Evolutionary conservation across 2,113 vertebrate species (phyloP).

Genomic region (Myodes glareolus): DNA sequence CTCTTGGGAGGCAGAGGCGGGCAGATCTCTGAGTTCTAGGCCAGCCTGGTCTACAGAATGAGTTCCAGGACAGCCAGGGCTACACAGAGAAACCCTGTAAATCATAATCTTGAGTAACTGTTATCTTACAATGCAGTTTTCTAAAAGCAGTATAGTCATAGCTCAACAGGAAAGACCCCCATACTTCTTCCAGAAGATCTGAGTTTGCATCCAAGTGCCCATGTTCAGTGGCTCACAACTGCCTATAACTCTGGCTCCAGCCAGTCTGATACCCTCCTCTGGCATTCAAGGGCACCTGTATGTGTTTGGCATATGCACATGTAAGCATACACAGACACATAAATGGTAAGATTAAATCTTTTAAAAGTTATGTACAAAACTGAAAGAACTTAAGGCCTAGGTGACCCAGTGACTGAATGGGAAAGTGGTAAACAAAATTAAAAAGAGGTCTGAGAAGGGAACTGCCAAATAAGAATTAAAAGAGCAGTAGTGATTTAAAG

Average conservation of each 20-base stretch:
- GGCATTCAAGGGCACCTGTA: background rate
- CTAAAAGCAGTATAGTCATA: slow-evolving; percentile 85
- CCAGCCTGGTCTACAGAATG: background rate
- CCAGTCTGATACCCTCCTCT: background rate
- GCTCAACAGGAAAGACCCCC: background rate
- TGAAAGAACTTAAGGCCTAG: slow-evolving; percentile 91
- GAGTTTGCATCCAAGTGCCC: background rate
- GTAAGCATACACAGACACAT: background rate
- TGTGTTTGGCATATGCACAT: background rate
- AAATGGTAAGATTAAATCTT: background rate
- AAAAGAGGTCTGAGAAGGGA: background rate
- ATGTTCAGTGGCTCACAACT: background rate
- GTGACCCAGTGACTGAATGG: slow-evolving; percentile 93
- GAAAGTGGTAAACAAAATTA: slow-evolving; percentile 86
- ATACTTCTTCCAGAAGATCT: slow-evolving; percentile 29
- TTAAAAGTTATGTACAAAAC: slow-evolving; percentile 78
- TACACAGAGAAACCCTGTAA: background rate
- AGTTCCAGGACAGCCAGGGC: background rate
- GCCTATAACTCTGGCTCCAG: background rate
- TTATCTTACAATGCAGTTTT: slow-evolving; percentile 80
- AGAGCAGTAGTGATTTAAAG: background rate
- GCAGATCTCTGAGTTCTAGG: too few species aligned
- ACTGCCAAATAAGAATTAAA: background rate
- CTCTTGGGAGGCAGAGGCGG: background rate
- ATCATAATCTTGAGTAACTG: background rate